A percentile compares a stretch with the other conserved stretches of the same genome.
phyloP scores from a whole-genome alignment of 2,888 invertebrate species.

The Xestia sexstrigata region DNA sequence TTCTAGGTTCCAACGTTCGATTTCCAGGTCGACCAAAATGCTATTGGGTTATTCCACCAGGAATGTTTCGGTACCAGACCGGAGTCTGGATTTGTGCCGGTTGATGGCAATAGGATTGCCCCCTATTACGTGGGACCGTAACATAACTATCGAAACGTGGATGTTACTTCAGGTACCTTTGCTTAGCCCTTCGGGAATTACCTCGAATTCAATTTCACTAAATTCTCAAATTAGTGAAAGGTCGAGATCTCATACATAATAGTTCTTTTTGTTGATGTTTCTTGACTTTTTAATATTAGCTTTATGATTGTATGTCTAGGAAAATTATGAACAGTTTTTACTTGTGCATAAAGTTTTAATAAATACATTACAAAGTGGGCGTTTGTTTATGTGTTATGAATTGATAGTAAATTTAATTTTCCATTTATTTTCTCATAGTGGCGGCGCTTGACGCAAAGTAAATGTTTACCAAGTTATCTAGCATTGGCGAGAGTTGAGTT shows the following conservation, averaged over 20 bases:
- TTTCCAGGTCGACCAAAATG: neutral
- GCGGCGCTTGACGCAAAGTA: conserved; percentile 8
- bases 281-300: too few relatives aligned
- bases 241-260: too few relatives aligned
- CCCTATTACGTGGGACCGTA: neutral
- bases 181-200: neutral
- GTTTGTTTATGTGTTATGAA: neutral
- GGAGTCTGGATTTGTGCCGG: neutral
- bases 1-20: neutral
- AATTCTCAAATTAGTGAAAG: too few relatives aligned
- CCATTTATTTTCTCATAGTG: neutral
- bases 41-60: neutral
- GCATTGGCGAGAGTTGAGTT: conserved; percentile 32
- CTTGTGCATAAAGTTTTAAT: too few relatives aligned
- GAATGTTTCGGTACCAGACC: neutral
- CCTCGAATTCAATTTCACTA: too few relatives aligned
- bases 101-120: neutral
- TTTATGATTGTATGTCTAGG: too few relatives aligned
- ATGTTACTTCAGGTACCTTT: neutral
- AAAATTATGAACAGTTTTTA: too few relatives aligned
- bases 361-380: neutral
- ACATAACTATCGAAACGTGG: neutral
- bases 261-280: too few relatives aligned
- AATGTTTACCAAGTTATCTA: conserved; percentile 48
- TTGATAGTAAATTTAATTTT: neutral